Evolutionary conservation across 2,888 invertebrate species (phyloP).

Genomic region (Falcaria lacertinaria): DNA sequence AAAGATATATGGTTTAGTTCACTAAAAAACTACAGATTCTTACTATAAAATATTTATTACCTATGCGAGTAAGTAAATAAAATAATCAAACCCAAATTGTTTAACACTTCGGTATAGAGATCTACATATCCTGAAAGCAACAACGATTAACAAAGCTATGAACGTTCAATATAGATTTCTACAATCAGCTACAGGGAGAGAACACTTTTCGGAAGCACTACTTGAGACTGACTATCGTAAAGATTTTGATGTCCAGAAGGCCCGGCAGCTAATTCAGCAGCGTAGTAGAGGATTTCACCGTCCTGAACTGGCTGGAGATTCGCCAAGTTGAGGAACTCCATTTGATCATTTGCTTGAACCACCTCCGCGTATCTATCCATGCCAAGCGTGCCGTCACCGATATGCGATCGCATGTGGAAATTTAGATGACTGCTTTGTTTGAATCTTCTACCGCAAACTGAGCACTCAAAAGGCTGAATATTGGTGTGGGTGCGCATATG

Average conservation of each 20-base stretch:
- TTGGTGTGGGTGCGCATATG: constrained; percentile 76
- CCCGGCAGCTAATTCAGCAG: constrained; percentile 46
- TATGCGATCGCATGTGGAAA: constrained; percentile 68
- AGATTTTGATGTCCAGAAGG: constrained; percentile 20
- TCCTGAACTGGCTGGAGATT: constrained; percentile 60
- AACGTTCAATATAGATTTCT: not conserved
- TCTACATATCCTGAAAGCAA: not conserved
- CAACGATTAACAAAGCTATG: not conserved
- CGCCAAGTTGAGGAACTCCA: constrained; percentile 54
- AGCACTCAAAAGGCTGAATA: constrained; percentile 70
- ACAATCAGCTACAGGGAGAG: constrained; percentile 15
- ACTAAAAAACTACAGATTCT: too few species aligned
- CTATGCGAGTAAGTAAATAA: not conserved
- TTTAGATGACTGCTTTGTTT: constrained; percentile 74
- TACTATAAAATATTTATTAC: not conserved
- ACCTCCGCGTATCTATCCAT: constrained; percentile 45
- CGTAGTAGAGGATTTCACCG: constrained; percentile 63
- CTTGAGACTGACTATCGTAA: constrained; percentile 23
- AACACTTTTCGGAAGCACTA: constrained; percentile 20
- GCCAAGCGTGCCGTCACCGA: constrained; percentile 36
- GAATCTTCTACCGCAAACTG: constrained; percentile 59
- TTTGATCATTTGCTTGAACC: constrained; percentile 33
- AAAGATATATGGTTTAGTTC: too few species aligned
- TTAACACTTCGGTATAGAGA: not conserved
- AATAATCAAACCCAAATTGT: not conserved